Evolutionary conservation across 2,113 vertebrate species (phyloP).

Genomic region (Aptenodytes forsteri): DNA sequence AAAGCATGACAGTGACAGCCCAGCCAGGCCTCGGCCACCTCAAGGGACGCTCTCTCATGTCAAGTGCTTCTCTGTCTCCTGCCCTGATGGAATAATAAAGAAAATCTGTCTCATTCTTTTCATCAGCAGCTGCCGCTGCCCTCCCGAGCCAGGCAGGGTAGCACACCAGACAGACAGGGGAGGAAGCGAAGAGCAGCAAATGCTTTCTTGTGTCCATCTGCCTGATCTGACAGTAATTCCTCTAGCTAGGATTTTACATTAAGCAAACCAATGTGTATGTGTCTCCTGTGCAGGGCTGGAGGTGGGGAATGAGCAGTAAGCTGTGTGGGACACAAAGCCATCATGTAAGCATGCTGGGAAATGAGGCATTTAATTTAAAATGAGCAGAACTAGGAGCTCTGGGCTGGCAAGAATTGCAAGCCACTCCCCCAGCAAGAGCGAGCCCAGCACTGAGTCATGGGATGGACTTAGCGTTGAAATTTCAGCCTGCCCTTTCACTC

Average conservation of each 20-base stretch:
- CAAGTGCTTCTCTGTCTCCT: conserved; percentile 22
- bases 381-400: not conserved
- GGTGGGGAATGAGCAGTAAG: not conserved
- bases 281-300: not conserved
- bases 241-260: not conserved
- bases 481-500: not conserved
- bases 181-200: not conserved
- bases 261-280: not conserved
- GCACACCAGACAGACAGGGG: not conserved
- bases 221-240: not conserved
- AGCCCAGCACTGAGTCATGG: not conserved
- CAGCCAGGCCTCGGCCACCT: not conserved
- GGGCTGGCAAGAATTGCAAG: not conserved
- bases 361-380: conserved; percentile 8
- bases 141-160: not conserved
- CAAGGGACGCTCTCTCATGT: conserved; percentile 1
- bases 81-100: conserved; percentile 30
- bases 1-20: not conserved
- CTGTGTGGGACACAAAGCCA: not conserved
- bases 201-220: not conserved
- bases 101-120: not conserved
- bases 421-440: not conserved
- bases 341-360: not conserved
- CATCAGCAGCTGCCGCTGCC: not conserved
- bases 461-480: not conserved